A percentile compares a stretch with the other conserved stretches of the same genome.
Conservation (phyloP, 2,797 vertebrate species). For the Streptopelia turtur region DNA sequence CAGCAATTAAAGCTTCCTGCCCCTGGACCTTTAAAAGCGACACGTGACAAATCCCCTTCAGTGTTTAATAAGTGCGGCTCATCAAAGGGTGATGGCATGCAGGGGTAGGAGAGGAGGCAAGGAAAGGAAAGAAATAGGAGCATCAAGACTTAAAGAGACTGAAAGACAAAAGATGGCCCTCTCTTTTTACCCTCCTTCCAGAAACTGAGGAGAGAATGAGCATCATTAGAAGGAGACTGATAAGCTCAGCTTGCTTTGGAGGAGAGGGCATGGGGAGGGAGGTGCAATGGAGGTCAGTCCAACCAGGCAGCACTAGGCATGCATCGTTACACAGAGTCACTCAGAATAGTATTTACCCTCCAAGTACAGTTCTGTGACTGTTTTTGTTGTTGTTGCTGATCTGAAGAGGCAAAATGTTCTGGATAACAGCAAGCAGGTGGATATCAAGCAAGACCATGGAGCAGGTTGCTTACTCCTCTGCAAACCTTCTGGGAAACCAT, state of each 20-base stretch:
- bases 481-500: neutral
- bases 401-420: neutral
- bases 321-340: neutral
- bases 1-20: slow-evolving; percentile 81
- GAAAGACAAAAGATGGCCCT: neutral
- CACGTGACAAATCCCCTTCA: slow-evolving; percentile 64
- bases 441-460: neutral
- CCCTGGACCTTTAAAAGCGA: slow-evolving; percentile 64
- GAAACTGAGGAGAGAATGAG: neutral
- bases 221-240: neutral
- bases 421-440: neutral
- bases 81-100: neutral
- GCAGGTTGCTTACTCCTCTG: neutral
- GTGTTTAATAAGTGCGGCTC: neutral
- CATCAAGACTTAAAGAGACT: neutral
- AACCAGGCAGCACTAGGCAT: neutral
- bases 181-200: neutral
- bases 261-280: neutral
- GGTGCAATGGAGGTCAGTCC: neutral
- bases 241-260: neutral
- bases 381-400: neutral
- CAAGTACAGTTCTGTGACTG: neutral
- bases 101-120: neutral
- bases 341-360: neutral
- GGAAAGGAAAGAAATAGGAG: neutral